Percentiles rank a stretch among this genome's conserved stretches.
These are phyloP conservation scores for Prorops nasuta DNA, from an alignment of 1,140 invertebrate species.

Conservation along the genomic window DNA sequence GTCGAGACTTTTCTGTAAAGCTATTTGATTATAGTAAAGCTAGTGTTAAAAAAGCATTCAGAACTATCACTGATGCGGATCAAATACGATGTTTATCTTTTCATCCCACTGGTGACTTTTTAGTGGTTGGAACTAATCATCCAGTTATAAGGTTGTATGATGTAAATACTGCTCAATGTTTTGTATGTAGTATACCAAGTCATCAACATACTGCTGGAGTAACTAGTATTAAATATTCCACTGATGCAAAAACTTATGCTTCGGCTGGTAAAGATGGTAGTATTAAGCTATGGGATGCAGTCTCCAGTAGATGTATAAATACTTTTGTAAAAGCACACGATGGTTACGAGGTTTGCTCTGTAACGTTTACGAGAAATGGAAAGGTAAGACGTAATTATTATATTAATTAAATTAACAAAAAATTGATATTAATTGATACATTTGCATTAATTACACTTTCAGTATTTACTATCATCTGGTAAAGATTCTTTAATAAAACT, in stretches of 20 bases:
- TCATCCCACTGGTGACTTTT: slow-evolving; percentile 92
- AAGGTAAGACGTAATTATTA: slow-evolving; percentile 68
- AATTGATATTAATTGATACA: neutral
- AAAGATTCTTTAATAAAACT: slow-evolving; percentile 96
- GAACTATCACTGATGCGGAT: slow-evolving; percentile 91
- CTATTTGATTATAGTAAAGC: slow-evolving; percentile 98
- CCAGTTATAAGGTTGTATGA: slow-evolving; percentile 91
- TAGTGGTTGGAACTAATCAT: slow-evolving; percentile 92
- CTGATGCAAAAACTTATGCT: slow-evolving; percentile 85
- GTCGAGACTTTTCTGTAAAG: slow-evolving; percentile 90
- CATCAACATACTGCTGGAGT: slow-evolving; percentile 90
- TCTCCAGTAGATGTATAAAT: slow-evolving; percentile 92
- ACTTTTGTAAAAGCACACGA: slow-evolving; percentile 93
- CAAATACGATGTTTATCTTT: slow-evolving; percentile 86
- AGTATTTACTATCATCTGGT: slow-evolving; percentile 94
- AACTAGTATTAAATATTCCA: slow-evolving; percentile 77
- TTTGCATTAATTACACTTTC: slow-evolving; percentile 28
- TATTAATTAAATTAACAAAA: neutral
- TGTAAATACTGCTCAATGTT: slow-evolving; percentile 93
- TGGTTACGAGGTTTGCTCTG: slow-evolving; percentile 90
- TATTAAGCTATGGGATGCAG: slow-evolving; percentile 95
- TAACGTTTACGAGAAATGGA: slow-evolving; percentile 92
- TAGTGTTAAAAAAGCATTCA: slow-evolving; percentile 96
- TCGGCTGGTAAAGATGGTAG: slow-evolving; percentile 89
- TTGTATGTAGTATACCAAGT: slow-evolving; percentile 84